Percentiles rank a stretch among this genome's conserved stretches.
These are phyloP conservation scores for Tauraco erythrolophus DNA, from an alignment of 2,113 vertebrate species.

Conservation along the genomic window DNA sequence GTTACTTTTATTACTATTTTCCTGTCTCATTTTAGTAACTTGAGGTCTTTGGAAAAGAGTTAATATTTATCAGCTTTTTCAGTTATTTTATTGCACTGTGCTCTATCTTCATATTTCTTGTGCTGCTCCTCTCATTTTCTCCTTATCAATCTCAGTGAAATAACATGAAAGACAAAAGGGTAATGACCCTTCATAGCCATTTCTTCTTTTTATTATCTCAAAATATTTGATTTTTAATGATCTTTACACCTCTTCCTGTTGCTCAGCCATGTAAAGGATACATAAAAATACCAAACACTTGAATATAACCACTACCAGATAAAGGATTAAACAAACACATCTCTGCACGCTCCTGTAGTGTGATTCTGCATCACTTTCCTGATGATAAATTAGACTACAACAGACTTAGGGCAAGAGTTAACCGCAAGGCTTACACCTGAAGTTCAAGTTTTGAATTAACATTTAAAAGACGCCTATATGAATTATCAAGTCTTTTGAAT, in stretches of 20 bases:
- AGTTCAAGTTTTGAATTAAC: not conserved
- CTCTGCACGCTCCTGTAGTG: not conserved
- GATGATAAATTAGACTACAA: not conserved
- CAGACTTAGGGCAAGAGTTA: not conserved
- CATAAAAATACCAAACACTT: not conserved
- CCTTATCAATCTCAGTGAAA: not conserved
- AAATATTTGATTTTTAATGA: not conserved
- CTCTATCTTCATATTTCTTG: conserved; percentile 48
- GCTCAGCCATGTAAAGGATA: not conserved
- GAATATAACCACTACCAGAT: not conserved
- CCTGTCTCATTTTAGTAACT: not conserved
- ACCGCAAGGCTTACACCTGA: not conserved
- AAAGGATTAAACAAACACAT: not conserved
- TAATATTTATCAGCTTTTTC: conserved; percentile 37
- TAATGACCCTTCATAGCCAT: not conserved
- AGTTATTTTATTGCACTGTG: conserved; percentile 1
- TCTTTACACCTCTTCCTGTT: conserved; percentile 20
- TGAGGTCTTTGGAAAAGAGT: not conserved
- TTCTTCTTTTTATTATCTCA: not conserved
- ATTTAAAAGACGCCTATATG: not conserved
- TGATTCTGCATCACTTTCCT: not conserved
- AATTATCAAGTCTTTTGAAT: not conserved
- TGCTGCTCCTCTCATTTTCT: not conserved
- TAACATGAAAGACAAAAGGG: not conserved
- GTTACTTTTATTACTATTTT: not conserved